Conservation (phyloP, 2,797 vertebrate genomes). For the Sternotherus odoratus region DNA sequence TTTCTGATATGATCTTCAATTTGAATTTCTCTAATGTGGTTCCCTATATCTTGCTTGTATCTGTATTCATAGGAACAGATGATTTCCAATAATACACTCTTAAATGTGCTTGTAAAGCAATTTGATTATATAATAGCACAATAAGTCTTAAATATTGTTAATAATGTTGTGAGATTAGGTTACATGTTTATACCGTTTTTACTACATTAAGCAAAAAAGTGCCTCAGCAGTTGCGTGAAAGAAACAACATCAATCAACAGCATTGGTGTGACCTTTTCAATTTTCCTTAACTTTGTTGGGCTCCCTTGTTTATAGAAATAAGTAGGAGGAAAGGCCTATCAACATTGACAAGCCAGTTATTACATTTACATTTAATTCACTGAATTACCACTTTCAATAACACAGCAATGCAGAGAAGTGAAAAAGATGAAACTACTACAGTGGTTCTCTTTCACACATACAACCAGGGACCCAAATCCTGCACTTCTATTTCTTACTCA, state of each 20-base stretch:
- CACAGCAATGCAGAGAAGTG: neutral
- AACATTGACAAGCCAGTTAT: neutral
- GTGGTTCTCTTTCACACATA: neutral
- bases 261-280: neutral
- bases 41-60: neutral
- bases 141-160: neutral
- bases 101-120: neutral
- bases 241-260: neutral
- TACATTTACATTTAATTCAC: neutral
- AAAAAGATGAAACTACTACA: neutral
- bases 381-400: neutral
- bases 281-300: neutral
- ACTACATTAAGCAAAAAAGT: rapidly evolving
- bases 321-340: neutral
- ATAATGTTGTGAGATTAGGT: rapidly evolving
- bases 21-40: neutral
- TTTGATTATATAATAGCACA: neutral
- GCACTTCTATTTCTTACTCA: neutral
- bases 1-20: neutral
- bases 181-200: neutral
- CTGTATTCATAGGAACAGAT: neutral
- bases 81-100: neutral
- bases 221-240: neutral
- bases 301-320: neutral
- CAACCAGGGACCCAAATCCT: rapidly evolving